These are phyloP conservation scores for Sialis lutaria DNA, from an alignment of 2,888 invertebrate genomes.

Conservation along the genomic window DNA sequence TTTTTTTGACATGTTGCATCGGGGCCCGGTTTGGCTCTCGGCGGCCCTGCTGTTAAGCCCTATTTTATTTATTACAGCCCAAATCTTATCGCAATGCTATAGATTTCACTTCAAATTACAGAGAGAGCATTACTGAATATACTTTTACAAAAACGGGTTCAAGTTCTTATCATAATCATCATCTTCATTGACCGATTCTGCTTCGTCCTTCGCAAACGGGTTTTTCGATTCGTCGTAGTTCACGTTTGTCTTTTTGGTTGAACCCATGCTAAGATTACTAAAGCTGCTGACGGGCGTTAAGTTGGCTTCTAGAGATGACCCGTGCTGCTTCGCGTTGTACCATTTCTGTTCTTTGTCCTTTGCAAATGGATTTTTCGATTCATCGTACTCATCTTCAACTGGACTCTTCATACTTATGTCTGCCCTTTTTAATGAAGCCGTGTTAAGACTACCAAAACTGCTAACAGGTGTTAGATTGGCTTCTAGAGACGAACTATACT, in stretches of 20 bases:
- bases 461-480: constrained; percentile 30
- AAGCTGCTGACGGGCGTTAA: constrained; percentile 2
- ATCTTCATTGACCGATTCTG: constrained; percentile 14
- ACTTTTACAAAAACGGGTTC: constrained; percentile 47
- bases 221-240: constrained; percentile 43
- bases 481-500: constrained; percentile 43
- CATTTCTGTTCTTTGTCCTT: constrained; percentile 5
- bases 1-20: too few relatives aligned
- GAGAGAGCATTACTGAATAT: neutral
- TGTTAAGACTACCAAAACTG: too few relatives aligned
- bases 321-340: too few relatives aligned
- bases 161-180: constrained; percentile 49
- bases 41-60: too few relatives aligned
- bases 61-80: too few relatives aligned
- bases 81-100: too few relatives aligned
- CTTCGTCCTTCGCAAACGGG: constrained; percentile 34
- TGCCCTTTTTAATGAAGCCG: too few relatives aligned
- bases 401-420: constrained; percentile 21
- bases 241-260: constrained; percentile 16
- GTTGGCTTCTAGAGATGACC: constrained; percentile 6
- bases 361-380: constrained; percentile 24
- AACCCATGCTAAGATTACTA: constrained; percentile 2
- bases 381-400: constrained; percentile 20
- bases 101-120: too few relatives aligned
- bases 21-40: too few relatives aligned